Evolutionary conservation across 2,888 invertebrate genomes (phyloP), one percentile per base, ranked within the genome.

Genomic region (Drosophila borealis): DNA sequence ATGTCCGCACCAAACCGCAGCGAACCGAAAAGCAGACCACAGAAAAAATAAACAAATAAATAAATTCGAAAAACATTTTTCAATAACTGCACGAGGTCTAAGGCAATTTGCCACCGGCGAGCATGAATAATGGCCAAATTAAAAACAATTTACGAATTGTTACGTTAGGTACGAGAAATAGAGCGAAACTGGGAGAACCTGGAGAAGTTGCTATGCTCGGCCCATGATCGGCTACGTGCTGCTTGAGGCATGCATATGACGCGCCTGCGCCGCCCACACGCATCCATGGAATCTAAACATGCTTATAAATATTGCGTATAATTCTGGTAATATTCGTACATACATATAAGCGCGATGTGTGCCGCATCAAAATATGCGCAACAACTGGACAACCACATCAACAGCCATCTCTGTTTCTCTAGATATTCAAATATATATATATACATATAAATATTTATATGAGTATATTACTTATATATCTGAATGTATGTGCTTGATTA

Each of bases 311-410:
- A 70, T 64, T 60, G 25, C 41, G 51, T 50, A 65, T 55, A 75
- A 61, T 59, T 14, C 29, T 8, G 29, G 29, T 2, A 19, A 54
- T 64, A 53, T 60, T 46, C 55, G 69, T 66, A 63, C 39, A 53
- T 66, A 63, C 39, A 53, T 51, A 44, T 46, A 49, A 25, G 34
- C 42, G 45, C 53, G 55, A 57, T 73, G 41, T 67, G 69, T 64
- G 70, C 59, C 70, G 68, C 63, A 41, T 60, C 72, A 53, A 86
- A 87, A 84, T 73, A 79, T 84, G 70, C 78, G 70, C 78, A 78
- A 80, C 87, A 87, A 83, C 89, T 86, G 84, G 89, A 84, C 81
- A 39, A 14, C 25, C 39, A 25, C 25, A 21, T 8, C 46, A 17
- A 3, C 49, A 37, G 36, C 42, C 37, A 57, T 46, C 49, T 36